Evolutionary conservation across 2,888 invertebrate species (phyloP).

Genomic region (Cacoxenus indagator): DNA sequence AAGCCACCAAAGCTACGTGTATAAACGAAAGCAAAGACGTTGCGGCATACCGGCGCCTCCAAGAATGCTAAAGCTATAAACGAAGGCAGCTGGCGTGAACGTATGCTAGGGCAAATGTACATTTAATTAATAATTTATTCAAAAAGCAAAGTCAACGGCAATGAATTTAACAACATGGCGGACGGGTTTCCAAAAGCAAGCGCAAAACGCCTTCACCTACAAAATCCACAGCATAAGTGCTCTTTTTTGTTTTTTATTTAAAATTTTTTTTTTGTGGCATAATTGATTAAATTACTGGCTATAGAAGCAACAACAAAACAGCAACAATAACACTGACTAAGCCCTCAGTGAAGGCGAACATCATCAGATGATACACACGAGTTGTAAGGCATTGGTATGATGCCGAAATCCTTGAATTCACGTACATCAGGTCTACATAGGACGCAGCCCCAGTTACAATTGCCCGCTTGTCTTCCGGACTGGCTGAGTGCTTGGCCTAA

Average conservation of each 20-base stretch:
- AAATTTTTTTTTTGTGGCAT: constrained; percentile 62
- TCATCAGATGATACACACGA: neutral
- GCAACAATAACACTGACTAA: neutral
- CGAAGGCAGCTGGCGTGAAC: neutral
- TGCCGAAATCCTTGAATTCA: neutral
- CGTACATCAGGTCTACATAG: too few species aligned
- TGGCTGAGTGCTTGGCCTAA: neutral
- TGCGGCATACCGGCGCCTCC: too few species aligned
- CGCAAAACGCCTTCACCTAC: constrained; percentile 44
- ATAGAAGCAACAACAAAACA: constrained; percentile 39
- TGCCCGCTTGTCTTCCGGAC: too few species aligned
- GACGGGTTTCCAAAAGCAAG: neutral
- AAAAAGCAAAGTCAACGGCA: constrained; percentile 28
- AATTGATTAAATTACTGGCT: constrained; percentile 68
- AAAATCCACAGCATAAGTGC: constrained; percentile 46
- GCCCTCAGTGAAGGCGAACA: neutral
- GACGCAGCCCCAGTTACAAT: too few species aligned
- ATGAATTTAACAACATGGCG: neutral
- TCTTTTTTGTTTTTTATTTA: constrained; percentile 42
- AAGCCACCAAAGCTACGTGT: too few species aligned
- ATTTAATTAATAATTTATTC: constrained; percentile 64
- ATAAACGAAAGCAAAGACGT: too few species aligned
- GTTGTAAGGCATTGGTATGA: too few species aligned
- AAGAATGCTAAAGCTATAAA: too few species aligned
- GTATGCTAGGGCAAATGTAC: constrained; percentile 42